Conservation (phyloP, 2,797 vertebrate genomes). For the Muscicapa comitata region DNA sequence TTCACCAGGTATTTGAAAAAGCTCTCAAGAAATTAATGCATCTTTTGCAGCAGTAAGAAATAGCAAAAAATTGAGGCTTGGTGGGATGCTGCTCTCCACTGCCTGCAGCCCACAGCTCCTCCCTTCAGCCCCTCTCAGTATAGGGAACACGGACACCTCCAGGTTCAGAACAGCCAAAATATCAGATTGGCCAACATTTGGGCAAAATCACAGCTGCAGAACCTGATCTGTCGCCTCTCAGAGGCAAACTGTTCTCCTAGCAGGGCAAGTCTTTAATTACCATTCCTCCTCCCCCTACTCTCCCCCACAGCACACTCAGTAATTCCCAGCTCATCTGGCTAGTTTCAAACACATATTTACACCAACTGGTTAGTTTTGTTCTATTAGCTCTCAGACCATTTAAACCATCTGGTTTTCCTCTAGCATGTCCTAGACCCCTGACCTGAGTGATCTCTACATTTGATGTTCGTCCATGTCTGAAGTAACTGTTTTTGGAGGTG, state of each 20-base stretch:
- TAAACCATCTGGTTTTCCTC: conserved; percentile 56
- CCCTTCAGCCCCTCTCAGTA: fast-evolving
- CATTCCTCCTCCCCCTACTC: background rate
- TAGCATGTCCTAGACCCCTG: conserved; percentile 13
- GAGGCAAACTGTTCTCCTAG: background rate
- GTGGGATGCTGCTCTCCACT: background rate
- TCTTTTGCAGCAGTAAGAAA: background rate
- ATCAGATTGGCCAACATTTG: background rate
- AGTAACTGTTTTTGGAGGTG: conserved; percentile 44
- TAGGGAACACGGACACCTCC: background rate
- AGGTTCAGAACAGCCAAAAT: background rate
- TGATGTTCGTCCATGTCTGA: background rate
- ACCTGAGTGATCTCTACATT: conserved; percentile 8
- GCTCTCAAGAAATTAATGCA: background rate
- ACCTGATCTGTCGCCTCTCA: background rate
- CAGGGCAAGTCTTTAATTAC: background rate
- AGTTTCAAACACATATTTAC: conserved; percentile 41
- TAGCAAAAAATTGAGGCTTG: background rate
- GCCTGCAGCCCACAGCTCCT: background rate
- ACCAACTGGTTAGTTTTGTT: conserved; percentile 28
- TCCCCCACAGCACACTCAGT: background rate
- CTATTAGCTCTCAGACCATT: conserved; percentile 5
- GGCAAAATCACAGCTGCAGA: fast-evolving
- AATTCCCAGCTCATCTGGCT: conserved; percentile 50
- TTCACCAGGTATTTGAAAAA: background rate